These are phyloP conservation scores for Tapirus terrestris DNA, from an alignment of 2,113 vertebrate genomes.

Conservation along the genomic window DNA sequence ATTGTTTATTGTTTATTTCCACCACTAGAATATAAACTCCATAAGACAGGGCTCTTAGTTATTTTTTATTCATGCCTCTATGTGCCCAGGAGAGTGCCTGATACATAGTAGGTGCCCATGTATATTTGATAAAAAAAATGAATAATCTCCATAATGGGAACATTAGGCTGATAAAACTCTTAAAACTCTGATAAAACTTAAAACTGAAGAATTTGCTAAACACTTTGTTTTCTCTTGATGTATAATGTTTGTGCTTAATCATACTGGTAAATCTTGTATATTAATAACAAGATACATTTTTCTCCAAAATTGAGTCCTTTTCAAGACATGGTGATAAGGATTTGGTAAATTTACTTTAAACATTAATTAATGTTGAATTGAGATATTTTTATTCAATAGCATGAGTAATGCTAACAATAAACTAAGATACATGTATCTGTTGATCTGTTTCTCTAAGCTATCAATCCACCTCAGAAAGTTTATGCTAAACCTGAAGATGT, in stretches of 20 bases:
- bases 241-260: neutral
- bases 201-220: neutral
- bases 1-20: neutral
- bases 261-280: neutral
- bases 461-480: constrained; percentile 87
- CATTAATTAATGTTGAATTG: neutral
- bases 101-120: neutral
- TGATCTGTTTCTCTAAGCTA: constrained; percentile 79
- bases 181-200: neutral
- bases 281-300: neutral
- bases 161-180: neutral
- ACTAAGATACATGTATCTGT: neutral
- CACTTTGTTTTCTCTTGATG: neutral
- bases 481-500: constrained; percentile 77
- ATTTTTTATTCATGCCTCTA: neutral
- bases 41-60: neutral
- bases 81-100: neutral
- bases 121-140: neutral
- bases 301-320: neutral
- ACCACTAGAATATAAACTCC: neutral
- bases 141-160: neutral
- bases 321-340: neutral
- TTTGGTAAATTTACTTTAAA: constrained; percentile 14
- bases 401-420: neutral
- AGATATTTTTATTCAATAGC: neutral